A percentile compares a stretch with the other conserved stretches of the same genome.
Conservation (phyloP, 2,797 vertebrate species). For the Halcyon leucocephala region DNA sequence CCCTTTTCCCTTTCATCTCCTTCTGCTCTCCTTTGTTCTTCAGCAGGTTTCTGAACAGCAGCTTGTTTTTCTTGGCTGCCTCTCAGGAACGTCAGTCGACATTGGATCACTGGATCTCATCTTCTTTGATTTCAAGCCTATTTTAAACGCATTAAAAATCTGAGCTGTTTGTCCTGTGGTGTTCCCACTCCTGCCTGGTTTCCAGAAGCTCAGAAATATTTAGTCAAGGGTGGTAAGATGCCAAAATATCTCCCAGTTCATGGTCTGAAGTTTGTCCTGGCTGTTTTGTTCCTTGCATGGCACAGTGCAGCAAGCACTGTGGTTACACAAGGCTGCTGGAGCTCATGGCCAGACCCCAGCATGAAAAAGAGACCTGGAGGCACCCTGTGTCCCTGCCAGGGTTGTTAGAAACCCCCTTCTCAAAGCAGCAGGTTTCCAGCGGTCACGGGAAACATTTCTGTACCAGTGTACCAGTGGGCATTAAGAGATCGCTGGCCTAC, state of each 20-base stretch:
- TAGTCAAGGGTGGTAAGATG: background rate
- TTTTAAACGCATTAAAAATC: constrained; percentile 27
- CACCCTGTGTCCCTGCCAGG: background rate
- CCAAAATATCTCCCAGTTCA: background rate
- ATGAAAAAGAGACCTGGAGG: background rate
- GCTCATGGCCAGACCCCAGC: accelerated
- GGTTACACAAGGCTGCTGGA: background rate
- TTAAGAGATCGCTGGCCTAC: background rate
- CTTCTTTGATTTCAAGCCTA: constrained; percentile 50
- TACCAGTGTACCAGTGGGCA: background rate
- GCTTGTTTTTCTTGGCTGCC: constrained; percentile 39
- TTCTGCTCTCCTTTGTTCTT: constrained; percentile 23
- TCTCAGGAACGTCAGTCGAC: background rate
- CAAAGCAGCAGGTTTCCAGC: background rate
- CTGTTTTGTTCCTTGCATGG: background rate
- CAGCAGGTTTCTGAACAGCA: background rate
- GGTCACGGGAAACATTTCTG: background rate
- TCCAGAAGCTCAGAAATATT: background rate
- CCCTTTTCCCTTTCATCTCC: background rate
- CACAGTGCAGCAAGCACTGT: background rate
- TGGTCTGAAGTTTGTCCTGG: background rate
- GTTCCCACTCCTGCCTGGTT: background rate
- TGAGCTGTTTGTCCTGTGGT: background rate
- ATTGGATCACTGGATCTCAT: constrained; percentile 5
- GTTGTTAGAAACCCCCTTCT: background rate